Evolutionary conservation across 2,797 vertebrate genomes (phyloP).

Genomic region (Acanthurus tractus): DNA sequence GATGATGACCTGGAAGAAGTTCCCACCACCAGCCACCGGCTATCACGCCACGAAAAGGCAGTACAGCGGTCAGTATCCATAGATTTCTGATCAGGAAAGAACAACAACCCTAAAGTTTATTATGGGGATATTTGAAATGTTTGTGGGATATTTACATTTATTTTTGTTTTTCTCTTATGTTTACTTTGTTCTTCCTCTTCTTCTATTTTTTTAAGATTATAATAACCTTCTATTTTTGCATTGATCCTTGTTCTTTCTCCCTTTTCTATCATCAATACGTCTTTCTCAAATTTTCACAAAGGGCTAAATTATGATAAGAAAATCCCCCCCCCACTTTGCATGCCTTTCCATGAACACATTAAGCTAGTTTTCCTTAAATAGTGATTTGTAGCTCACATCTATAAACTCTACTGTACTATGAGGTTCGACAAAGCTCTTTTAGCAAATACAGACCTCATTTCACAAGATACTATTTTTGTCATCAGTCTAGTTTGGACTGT

Average conservation of each 20-base stretch:
- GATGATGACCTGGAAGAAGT: conserved; percentile 98
- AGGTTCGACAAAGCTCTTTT: conserved; percentile 60
- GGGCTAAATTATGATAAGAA: conserved; percentile 61
- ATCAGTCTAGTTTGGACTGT: conserved; percentile 72
- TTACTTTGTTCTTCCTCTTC: conserved; percentile 55
- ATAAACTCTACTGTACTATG: conserved; percentile 50
- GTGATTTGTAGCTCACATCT: conserved; percentile 42
- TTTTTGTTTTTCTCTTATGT: conserved; percentile 66
- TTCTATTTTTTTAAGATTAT: conserved; percentile 50
- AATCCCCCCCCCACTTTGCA: conserved; percentile 51
- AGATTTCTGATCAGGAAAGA: conserved; percentile 91
- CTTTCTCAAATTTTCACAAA: conserved; percentile 47
- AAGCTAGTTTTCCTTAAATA: conserved; percentile 41
- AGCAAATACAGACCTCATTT: conserved; percentile 57
- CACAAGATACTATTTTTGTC: conserved; percentile 37
- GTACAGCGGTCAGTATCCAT: conserved; percentile 99
- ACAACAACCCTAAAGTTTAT: conserved; percentile 65
- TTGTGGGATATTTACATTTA: conserved; percentile 55
- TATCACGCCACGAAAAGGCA: conserved; percentile 97
- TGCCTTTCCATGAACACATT: conserved; percentile 62
- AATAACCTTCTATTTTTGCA: conserved; percentile 71
- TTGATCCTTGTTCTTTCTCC: conserved; percentile 60
- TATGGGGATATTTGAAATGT: conserved; percentile 70
- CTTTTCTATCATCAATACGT: conserved; percentile 50
- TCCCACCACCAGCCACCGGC: conserved; percentile 98